These are phyloP conservation scores for Indicator maculatus DNA, from an alignment of 2,113 vertebrate species.

Conservation along the genomic window DNA sequence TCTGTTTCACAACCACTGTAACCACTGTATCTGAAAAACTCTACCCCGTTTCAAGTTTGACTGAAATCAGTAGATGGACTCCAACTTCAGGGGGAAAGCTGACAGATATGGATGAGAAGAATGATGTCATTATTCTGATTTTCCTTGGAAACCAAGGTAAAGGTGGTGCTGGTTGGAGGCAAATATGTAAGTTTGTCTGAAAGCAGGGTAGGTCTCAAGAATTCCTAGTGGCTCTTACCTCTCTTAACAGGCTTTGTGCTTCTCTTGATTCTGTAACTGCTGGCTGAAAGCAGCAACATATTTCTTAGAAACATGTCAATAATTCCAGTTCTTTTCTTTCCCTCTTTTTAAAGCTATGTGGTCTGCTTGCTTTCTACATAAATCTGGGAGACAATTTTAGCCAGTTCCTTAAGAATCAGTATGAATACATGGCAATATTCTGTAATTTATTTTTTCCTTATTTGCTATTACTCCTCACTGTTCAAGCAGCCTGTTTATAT, in stretches of 20 bases:
- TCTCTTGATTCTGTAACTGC: slow-evolving; percentile 46
- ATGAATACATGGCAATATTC: not conserved
- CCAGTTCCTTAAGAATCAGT: not conserved
- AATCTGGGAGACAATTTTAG: not conserved
- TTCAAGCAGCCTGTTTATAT: not conserved
- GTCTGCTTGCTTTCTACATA: slow-evolving; percentile 18
- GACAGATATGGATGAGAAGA: not conserved
- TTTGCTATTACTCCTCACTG: not conserved
- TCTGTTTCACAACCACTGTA: not conserved
- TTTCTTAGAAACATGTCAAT: slow-evolving; percentile 23
- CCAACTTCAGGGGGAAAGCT: not conserved
- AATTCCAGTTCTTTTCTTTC: not conserved
- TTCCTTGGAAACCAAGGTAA: not conserved
- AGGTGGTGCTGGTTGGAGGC: not conserved
- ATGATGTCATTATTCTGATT: not conserved
- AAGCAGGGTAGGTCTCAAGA: slow-evolving; percentile 1
- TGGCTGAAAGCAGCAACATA: slow-evolving; percentile 38
- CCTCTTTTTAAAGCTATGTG: not conserved
- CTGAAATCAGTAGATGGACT: not conserved
- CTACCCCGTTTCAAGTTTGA: not conserved
- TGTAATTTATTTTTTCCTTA: not conserved
- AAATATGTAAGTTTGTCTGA: not conserved
- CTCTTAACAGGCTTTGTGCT: slow-evolving; percentile 51
- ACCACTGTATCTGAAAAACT: not conserved
- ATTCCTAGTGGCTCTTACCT: slow-evolving; percentile 24